A percentile compares a stretch with the other conserved stretches of the same genome.
Conservation (phyloP, 2,888 invertebrate genomes). For the Octonoba sinensis region DNA sequence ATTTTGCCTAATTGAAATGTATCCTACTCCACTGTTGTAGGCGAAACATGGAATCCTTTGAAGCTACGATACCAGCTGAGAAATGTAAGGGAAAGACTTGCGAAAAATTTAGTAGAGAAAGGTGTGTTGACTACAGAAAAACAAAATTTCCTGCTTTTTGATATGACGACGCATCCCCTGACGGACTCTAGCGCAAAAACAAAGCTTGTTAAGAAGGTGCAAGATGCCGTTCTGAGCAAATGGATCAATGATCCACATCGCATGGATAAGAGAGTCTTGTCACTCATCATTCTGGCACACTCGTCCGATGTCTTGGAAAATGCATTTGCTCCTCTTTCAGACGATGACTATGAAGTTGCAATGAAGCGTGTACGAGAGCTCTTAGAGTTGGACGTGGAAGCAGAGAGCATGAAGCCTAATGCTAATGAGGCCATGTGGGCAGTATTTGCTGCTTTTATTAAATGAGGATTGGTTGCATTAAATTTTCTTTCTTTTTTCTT, state of each 20-base stretch:
- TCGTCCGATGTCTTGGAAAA: constrained; percentile 99
- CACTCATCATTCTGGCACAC: constrained; percentile 94
- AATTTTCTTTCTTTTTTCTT: too few species aligned
- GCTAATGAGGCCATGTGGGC: constrained; percentile 98
- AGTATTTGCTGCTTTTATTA: constrained; percentile 97
- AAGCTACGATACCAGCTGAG: constrained; percentile 97
- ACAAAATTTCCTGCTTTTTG: constrained; percentile 98
- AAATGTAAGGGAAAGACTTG: constrained; percentile 97
- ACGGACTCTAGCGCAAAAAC: constrained; percentile 95
- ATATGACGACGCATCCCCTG: constrained; percentile 99
- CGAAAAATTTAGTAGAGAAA: constrained; percentile 99
- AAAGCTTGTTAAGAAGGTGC: constrained; percentile 97
- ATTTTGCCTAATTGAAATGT: too few species aligned
- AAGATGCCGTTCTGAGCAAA: constrained; percentile 94
- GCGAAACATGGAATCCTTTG: constrained; percentile 99
- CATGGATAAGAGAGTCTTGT: constrained; percentile 94
- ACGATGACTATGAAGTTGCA: constrained; percentile 96
- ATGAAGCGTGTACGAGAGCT: constrained; percentile 96
- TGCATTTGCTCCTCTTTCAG: constrained; percentile 95
- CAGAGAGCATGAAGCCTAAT: constrained; percentile 91
- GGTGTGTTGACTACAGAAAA: constrained; percentile 99
- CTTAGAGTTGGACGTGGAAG: constrained; percentile 96
- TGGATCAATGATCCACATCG: constrained; percentile 98
- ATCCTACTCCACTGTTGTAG: constrained; percentile 72
- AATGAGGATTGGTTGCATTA: constrained; percentile 76